phyloP scores from a whole-genome alignment of 2,113 vertebrate genomes.

The Siniperca knerii region DNA sequence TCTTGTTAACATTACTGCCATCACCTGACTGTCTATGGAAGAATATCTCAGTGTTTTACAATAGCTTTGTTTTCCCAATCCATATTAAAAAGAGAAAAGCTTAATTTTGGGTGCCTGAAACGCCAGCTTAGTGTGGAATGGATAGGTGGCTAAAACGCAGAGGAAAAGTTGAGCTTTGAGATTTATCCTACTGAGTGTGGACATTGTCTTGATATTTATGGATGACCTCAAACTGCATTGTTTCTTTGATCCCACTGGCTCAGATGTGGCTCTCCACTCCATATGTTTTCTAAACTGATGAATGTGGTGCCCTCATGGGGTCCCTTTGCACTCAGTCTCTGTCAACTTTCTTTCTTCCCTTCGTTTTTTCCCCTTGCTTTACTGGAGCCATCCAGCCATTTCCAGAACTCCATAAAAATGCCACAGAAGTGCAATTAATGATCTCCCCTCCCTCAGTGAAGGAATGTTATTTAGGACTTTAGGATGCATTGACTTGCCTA shows the following conservation, averaged over 20 bases:
- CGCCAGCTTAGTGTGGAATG: accelerated
- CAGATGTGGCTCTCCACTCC: conserved; percentile 54
- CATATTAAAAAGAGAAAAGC: neutral
- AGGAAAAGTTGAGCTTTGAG: conserved; percentile 7
- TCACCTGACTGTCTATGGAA: neutral
- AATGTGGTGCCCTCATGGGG: conserved; percentile 53
- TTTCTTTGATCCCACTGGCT: conserved; percentile 60
- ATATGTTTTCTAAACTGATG: conserved; percentile 62
- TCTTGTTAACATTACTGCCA: neutral
- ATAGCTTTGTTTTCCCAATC: neutral
- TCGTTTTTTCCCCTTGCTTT: conserved; percentile 22
- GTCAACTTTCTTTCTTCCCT: conserved; percentile 50
- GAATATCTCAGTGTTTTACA: neutral
- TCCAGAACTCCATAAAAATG: conserved; percentile 66
- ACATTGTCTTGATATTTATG: conserved; percentile 27
- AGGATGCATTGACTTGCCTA: conserved; percentile 16
- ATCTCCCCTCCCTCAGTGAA: conserved; percentile 52
- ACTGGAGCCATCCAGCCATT: conserved; percentile 57
- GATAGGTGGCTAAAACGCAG: neutral
- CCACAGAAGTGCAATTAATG: conserved; percentile 68
- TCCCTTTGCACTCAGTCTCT: conserved; percentile 58
- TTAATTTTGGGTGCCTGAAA: neutral
- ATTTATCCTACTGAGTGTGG: neutral
- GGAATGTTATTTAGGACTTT: conserved; percentile 56
- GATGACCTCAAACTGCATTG: conserved; percentile 21